Base-by-base conservation (phyloP, 2,113 vertebrate species). In the Lamprologus ornatipinnis region DNA sequence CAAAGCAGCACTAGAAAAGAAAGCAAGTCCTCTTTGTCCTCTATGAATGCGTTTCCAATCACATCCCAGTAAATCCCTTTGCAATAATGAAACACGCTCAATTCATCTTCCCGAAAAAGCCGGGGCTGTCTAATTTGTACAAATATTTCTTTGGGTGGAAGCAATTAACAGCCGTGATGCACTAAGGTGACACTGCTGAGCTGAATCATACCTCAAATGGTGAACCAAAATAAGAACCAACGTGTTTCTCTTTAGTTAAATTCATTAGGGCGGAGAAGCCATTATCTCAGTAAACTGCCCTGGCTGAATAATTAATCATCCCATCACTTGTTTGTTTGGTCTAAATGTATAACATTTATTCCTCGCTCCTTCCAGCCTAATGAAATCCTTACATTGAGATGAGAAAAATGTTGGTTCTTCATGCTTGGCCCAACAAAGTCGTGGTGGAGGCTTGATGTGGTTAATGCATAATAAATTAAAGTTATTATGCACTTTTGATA, bases 301-400 rank as follows among this genome's bases (percentile, higher is more conserved):
- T 12, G 35, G 86, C 91, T 96, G 88, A 96, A 96, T 96, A 96
- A 96, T 96, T 95, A 95, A 96, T 95, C 92, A 91, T 90, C 79
- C 88, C 80, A 95, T 96, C 93, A 94, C 60, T 88, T 93, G 92
- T 93, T 95, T 96, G 89, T 96, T 95, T 95, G 94, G 95, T 92
- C 94, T 33, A 85, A 89, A 90, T 91, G 91, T 93, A 84, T 89
- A 93, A 92, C 92, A 94, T 91, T 94, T 90, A 91, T 93, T 87
- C 88, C 81, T 80, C 33, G 6, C 58, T 86, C 80, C 55, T 80
- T 37, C 7, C 86, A 70, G 79, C 54, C 84, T 89, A 92, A 94
- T 93, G 90, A 94, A 95, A 94, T 93, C 85, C 28, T 88, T 82
- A 54, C 86, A 93, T 91, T 93, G 90, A 94, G 92, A 94, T 90